phyloP scores from a whole-genome alignment of 1,140 invertebrate species.

The Drosophila melanogaster region DNA sequence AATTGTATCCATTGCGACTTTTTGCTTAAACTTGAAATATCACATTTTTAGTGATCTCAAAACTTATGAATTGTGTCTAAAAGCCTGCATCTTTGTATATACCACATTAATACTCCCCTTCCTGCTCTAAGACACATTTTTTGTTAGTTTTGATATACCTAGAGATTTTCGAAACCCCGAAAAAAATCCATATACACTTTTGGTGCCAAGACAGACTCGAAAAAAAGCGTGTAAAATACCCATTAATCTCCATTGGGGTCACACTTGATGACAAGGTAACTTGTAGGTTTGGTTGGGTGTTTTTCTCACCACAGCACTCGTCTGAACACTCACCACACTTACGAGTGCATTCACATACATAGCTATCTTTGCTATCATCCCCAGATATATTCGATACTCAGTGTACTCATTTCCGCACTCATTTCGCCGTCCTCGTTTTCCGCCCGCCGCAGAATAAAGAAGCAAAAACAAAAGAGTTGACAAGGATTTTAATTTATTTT shows the following conservation, averaged over 20 bases:
- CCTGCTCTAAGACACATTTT: neutral
- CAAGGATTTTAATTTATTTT: conserved; percentile 11
- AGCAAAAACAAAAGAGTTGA: conserved; percentile 59
- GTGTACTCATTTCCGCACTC: conserved; percentile 35
- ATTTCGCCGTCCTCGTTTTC: conserved; percentile 23
- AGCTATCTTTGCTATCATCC: conserved; percentile 19
- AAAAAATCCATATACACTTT: conserved; percentile 14
- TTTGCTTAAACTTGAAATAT: conserved; percentile 14
- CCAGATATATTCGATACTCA: conserved; percentile 21
- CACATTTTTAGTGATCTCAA: neutral
- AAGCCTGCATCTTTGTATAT: conserved; percentile 14
- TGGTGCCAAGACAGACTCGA: conserved; percentile 33
- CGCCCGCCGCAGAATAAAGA: conserved; percentile 31
- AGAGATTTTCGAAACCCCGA: neutral
- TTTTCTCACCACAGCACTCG: conserved; percentile 5
- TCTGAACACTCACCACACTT: conserved; percentile 36
- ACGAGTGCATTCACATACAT: conserved; percentile 34
- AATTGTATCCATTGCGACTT: conserved; percentile 15
- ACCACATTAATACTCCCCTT: conserved; percentile 9
- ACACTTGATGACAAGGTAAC: neutral
- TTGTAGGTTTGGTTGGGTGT: neutral
- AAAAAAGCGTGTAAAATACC: conserved; percentile 5
- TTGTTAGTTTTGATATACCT: conserved; percentile 1
- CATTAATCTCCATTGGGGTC: conserved; percentile 21
- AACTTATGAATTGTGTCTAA: neutral